Evolutionary conservation across 2,113 vertebrate species (phyloP).

Genomic region (Rhodinocichla rosea): DNA sequence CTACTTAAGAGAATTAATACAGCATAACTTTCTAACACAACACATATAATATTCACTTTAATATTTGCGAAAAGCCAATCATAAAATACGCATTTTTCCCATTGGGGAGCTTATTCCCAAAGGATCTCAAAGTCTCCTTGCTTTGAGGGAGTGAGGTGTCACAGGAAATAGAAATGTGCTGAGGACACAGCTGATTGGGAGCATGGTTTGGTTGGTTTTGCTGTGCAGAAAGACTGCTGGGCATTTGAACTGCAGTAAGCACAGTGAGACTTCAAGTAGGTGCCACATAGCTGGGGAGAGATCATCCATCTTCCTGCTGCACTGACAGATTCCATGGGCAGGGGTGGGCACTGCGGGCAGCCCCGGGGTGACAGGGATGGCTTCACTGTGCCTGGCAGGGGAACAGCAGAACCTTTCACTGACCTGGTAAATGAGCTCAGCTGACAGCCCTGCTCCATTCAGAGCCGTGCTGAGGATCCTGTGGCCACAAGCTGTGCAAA

Average conservation of each 20-base stretch:
- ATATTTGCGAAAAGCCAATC: too few relatives aligned
- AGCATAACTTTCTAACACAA: too few relatives aligned
- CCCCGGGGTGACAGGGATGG: background rate
- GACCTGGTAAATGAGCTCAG: background rate
- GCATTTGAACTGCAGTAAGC: background rate
- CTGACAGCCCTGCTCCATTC: background rate
- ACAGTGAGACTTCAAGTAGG: background rate
- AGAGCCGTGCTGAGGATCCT: background rate
- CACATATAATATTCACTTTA: too few relatives aligned
- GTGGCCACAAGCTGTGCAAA: background rate
- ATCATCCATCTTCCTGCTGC: background rate
- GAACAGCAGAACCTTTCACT: background rate
- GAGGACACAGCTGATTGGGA: background rate
- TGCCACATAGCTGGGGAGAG: background rate
- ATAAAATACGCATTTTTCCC: too few relatives aligned
- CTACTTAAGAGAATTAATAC: too few relatives aligned
- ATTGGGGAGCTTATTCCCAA: background rate
- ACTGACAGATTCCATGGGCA: background rate
- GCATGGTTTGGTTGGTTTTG: background rate
- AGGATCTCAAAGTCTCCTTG: background rate
- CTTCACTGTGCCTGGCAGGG: background rate
- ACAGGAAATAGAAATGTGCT: background rate
- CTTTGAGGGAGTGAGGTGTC: background rate
- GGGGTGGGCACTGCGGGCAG: background rate
- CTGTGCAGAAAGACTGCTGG: background rate